A percentile compares a stretch with the other conserved stretches of the same genome.
phyloP scores from a whole-genome alignment of 2,113 vertebrate species.

The Archocentrus centrarchus region DNA sequence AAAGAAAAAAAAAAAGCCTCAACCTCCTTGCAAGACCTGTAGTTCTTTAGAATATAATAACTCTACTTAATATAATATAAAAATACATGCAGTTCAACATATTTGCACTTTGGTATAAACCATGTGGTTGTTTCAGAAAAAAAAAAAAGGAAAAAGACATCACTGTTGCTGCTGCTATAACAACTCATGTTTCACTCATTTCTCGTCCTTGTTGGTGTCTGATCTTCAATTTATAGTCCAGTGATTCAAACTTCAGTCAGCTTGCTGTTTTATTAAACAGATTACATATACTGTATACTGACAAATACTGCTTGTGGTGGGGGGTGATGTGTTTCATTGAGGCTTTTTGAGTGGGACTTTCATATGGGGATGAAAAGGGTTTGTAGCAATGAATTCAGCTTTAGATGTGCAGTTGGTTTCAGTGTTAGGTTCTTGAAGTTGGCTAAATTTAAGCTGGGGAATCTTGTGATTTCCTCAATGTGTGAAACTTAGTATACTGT shows the following conservation, averaged over 20 bases:
- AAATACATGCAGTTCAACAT: constrained; percentile 66
- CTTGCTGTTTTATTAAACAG: constrained; percentile 72
- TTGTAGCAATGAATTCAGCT: constrained; percentile 49
- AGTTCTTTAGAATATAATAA: constrained; percentile 71
- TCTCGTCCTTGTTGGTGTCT: constrained; percentile 68
- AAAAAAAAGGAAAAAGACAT: constrained; percentile 63
- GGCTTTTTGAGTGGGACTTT: constrained; percentile 25
- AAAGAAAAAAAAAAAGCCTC: constrained; percentile 50
- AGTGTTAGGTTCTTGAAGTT: constrained; percentile 25
- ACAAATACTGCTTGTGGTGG: constrained; percentile 42
- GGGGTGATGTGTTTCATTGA: constrained; percentile 31
- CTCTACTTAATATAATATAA: constrained; percentile 58
- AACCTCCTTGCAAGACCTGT: constrained; percentile 75
- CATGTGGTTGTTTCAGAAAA: constrained; percentile 52
- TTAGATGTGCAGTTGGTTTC: constrained; percentile 28
- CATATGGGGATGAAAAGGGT: constrained; percentile 10
- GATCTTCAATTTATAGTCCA: constrained; percentile 67
- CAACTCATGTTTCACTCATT: constrained; percentile 61
- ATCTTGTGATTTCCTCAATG: constrained; percentile 24
- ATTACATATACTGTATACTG: constrained; percentile 66
- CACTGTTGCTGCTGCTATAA: constrained; percentile 73
- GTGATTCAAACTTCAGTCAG: constrained; percentile 71
- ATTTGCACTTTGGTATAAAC: constrained; percentile 77
- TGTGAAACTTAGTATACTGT: constrained; percentile 17
- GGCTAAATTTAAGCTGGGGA: constrained; percentile 24